Evolutionary conservation across 2,797 vertebrate genomes (phyloP).

Genomic region (Hippopotamyrus pictus): DNA sequence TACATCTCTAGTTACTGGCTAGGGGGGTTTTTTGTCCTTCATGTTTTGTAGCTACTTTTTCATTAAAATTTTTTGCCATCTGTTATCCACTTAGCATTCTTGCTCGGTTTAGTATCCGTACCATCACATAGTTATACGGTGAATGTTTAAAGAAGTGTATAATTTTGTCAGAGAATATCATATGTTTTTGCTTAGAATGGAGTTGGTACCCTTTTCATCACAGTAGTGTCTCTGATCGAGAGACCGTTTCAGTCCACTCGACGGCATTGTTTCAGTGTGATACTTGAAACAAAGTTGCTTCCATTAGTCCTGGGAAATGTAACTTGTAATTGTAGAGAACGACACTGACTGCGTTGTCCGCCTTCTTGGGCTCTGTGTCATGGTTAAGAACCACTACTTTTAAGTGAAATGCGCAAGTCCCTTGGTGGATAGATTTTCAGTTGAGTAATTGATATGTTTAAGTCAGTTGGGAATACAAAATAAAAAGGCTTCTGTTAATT

Average conservation of each 20-base stretch:
- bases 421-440: not conserved
- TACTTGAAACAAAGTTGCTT: not conserved
- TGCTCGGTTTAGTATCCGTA: not conserved
- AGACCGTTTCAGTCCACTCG: not conserved
- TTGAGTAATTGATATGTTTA: not conserved
- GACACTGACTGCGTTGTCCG: not conserved
- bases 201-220: not conserved
- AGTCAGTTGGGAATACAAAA: not conserved
- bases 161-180: constrained; percentile 9
- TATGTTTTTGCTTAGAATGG: constrained; percentile 15
- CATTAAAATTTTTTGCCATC: not conserved
- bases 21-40: not conserved
- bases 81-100: not conserved
- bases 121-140: not conserved
- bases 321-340: not conserved
- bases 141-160: constrained; percentile 12
- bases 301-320: not conserved
- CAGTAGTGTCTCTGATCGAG: not conserved
- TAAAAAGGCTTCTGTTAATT: not conserved
- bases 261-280: not conserved
- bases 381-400: not conserved
- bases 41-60: not conserved
- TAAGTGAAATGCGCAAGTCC: not conserved
- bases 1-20: not conserved
- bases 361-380: not conserved